Percentiles rank a stretch among this genome's conserved stretches.
These are phyloP conservation scores for Pycnonotus jocosus DNA, from an alignment of 2,113 vertebrate genomes.

Conservation along the genomic window DNA sequence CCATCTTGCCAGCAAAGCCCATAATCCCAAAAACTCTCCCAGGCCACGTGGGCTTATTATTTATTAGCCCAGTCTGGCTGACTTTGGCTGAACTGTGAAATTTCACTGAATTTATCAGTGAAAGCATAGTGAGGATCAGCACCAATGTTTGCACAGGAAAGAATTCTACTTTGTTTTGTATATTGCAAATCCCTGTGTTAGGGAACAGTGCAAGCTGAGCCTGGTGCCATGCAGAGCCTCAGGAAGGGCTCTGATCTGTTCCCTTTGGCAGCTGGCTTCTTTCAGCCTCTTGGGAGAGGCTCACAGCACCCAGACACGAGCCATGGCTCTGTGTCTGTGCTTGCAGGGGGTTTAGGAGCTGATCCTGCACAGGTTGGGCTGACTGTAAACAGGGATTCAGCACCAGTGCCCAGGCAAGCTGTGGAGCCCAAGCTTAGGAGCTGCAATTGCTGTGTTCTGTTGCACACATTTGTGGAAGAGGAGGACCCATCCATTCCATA, in stretches of 20 bases:
- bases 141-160: rapidly evolving
- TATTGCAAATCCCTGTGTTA: neutral
- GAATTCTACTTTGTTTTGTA: neutral
- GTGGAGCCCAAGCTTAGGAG: neutral
- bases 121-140: rapidly evolving
- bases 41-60: rapidly evolving
- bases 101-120: neutral
- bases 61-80: neutral
- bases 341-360: neutral
- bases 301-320: neutral
- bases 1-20: neutral
- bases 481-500: rapidly evolving
- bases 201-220: neutral
- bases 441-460: neutral
- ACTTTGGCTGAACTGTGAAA: neutral
- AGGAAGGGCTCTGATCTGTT: neutral
- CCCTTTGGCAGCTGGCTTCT: neutral
- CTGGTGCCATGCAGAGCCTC: no score
- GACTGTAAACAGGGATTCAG: neutral
- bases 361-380: rapidly evolving
- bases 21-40: neutral
- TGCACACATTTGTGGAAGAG: rapidly evolving
- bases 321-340: neutral
- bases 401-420: neutral
- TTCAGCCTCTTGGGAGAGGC: neutral